Conservation (phyloP, 53 echinoderm and acorn worm species). For the Apostichopus leukothele region DNA sequence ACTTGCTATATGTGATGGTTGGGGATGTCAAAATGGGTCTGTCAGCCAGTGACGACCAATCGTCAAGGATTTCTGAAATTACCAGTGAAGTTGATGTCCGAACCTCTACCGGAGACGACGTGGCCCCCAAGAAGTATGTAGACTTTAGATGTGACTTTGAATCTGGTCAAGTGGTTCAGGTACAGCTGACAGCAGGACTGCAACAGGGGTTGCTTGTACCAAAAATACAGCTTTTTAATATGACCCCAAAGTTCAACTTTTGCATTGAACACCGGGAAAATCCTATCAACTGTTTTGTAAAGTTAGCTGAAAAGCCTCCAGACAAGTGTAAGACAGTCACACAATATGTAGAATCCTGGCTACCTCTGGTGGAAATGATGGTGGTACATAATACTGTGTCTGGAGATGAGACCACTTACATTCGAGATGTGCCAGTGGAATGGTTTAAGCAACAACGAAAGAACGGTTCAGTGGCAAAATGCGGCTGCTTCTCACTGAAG, state of each 20-base stretch:
- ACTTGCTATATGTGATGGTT: neutral
- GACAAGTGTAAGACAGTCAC: slow-evolving; percentile 48
- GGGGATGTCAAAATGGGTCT: neutral
- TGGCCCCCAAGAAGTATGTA: slow-evolving; percentile 41
- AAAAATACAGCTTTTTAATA: slow-evolving; percentile 67
- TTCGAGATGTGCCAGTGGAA: slow-evolving; percentile 64
- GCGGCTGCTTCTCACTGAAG: slow-evolving; percentile 51
- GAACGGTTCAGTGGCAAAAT: neutral
- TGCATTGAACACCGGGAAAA: slow-evolving; percentile 82
- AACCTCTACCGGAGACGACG: neutral
- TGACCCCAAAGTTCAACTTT: slow-evolving; percentile 71
- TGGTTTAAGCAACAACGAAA: slow-evolving; percentile 48
- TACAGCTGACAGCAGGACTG: slow-evolving; percentile 65
- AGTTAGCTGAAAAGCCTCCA: slow-evolving; percentile 56
- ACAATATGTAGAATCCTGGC: slow-evolving; percentile 70
- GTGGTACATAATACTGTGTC: slow-evolving; percentile 68
- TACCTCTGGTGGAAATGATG: slow-evolving; percentile 73
- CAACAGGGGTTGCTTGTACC: slow-evolving; percentile 66
- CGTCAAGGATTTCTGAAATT: slow-evolving; percentile 12
- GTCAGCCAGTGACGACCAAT: slow-evolving; percentile 16
- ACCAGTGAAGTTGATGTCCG: slow-evolving; percentile 10
- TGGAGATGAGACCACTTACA: slow-evolving; percentile 63
- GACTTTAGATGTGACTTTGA: slow-evolving; percentile 55
- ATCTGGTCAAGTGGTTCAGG: slow-evolving; percentile 68
- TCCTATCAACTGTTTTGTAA: slow-evolving; percentile 68